Conservation (phyloP, 2,797 vertebrate species). For the Xerus rutilus region DNA sequence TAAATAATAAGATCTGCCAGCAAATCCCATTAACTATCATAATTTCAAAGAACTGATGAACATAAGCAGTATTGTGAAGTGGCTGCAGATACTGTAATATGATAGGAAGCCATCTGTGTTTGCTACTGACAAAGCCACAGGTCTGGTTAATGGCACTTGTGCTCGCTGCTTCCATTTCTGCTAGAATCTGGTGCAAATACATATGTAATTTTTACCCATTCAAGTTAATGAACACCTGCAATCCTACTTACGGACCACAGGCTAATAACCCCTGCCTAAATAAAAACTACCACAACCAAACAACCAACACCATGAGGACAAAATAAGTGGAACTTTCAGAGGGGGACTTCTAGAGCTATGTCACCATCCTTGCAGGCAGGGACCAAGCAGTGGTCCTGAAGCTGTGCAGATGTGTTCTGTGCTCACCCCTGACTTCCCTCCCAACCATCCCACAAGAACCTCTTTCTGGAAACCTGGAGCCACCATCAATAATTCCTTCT, state of each 20-base stretch:
- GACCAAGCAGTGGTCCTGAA: background rate
- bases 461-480: background rate
- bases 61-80: background rate
- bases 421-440: background rate
- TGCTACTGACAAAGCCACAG: constrained; percentile 33
- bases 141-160: background rate
- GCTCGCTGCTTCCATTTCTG: background rate
- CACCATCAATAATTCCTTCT: background rate
- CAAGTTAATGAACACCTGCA: background rate
- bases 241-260: background rate
- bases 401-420: background rate
- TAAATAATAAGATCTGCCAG: constrained; percentile 24
- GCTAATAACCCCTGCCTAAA: background rate
- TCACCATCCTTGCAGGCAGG: background rate
- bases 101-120: constrained; percentile 49
- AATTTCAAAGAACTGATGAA: constrained; percentile 47
- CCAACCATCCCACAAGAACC: too few species aligned
- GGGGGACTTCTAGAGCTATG: too few species aligned
- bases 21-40: background rate
- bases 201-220: background rate
- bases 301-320: background rate
- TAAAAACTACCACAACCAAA: constrained; percentile 1
- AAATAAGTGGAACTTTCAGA: background rate
- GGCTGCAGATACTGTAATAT: background rate
- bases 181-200: constrained; percentile 8